Base-by-base conservation (phyloP, 2,797 vertebrate genomes). In the Cheirogaleus major region DNA sequence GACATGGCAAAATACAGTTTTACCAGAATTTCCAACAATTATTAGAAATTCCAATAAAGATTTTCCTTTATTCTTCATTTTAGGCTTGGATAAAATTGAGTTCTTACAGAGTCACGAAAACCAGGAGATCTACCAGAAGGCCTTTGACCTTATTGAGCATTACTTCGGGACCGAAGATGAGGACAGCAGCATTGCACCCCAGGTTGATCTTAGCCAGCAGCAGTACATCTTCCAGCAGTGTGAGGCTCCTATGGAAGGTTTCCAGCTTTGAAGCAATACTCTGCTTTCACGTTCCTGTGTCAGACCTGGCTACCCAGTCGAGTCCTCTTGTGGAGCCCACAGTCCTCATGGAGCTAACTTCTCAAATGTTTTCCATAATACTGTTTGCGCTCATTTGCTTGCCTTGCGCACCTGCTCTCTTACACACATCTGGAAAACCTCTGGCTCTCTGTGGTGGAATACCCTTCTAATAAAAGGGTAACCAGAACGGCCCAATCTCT, bases 141-240 rank as follows among this genome's bases (percentile, higher is more conserved):
- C 99, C 65, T 99, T 99, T 93, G 99, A 99, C 98, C 98, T 99
- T 98, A 99, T 99, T 50, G 99, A 99, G 99, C 99, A 99, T 98
- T 99, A 99, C 98, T 99, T 99, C 96, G 99, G 99, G 98, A 99
- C 99, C 1, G 99, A 99, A 85, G 99, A 99, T 30, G 99, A 99
- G 98, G 99, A 99, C 97, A 99, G 99, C 61, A 99, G 99, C 96
- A 99, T 99, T 97, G 99, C 99, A 50, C 99, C 99, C 2, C 99
- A 99, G 41, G 99, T 99, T 17, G 99, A 99, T 97, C 98, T 99
- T 98, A 99, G 98, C 98, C 99, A 99, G 98, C 99, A 99, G 97
- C 99, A 99, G 98, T 99, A 99, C 98, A 99, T 99, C 98, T 99
- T 99, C 99, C 99, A 99, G 98, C 99, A 99, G 98, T 99, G 99